Conservation (phyloP, 2,888 invertebrate genomes). For the Himalopsyche japonica region DNA sequence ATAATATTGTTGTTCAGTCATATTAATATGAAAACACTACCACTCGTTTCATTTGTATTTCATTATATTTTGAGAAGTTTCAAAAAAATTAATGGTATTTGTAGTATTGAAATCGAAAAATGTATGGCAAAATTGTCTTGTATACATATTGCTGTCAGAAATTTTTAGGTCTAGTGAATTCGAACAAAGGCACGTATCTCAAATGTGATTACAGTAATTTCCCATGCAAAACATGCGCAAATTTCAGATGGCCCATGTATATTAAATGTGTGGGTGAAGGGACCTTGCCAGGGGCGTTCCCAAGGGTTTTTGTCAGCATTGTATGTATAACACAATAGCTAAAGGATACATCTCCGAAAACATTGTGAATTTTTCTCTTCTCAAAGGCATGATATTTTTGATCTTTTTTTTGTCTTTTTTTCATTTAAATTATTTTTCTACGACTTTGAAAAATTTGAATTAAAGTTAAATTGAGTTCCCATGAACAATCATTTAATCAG, state of each 20-base stretch:
- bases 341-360: neutral
- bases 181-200: constrained; percentile 18
- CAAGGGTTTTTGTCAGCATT: neutral
- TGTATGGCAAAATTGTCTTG: neutral
- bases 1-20: too few relatives aligned
- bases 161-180: constrained; percentile 8
- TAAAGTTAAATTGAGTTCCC: too few relatives aligned
- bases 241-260: constrained; percentile 21
- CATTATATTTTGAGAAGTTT: too few relatives aligned
- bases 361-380: neutral
- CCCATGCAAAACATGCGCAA: constrained; percentile 22
- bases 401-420: too few relatives aligned
- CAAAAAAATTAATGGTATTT: too few relatives aligned
- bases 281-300: neutral
- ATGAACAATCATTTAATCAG: too few relatives aligned
- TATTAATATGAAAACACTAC: too few relatives aligned
- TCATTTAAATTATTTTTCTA: too few relatives aligned
- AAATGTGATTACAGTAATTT: constrained; percentile 26
- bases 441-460: too few relatives aligned
- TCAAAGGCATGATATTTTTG: too few relatives aligned
- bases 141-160: neutral
- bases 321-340: neutral
- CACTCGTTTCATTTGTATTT: too few relatives aligned
- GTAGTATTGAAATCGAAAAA: too few relatives aligned
- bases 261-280: neutral